Base-by-base conservation (phyloP, 2,113 vertebrate species). In the Phocoena phocoena region DNA sequence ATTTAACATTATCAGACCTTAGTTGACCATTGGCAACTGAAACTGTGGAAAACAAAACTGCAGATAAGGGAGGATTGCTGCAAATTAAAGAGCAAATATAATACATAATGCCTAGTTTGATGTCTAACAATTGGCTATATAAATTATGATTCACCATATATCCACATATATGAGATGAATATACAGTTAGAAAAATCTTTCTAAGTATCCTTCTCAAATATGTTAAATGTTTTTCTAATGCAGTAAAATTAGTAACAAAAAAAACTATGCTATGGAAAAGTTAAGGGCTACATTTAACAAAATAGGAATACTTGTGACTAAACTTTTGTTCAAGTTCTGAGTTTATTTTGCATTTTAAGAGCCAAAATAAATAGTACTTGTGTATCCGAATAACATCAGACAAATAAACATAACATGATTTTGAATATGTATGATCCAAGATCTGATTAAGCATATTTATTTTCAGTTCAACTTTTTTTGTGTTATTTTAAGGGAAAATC, bases 231-330 rank as follows among this genome's bases (percentile, higher is more conserved):
- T 83, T 93, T 83, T 6, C 47, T 60, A 33, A 41, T 44, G 6
- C 5, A 25, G 25, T 81, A 77, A 63, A 55, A 81, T 73, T 55
- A 31, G 17, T 62, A 92, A 74, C 41, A 18, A 44, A 71, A 76
- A 74, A 74, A 58, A 2, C 14, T 44, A 85, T 58, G 9, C 6
- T 62, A 41, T 81, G 26, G 21, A 94, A 88, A 95, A 91, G 36
- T 84, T 67, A 97, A 97, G 15, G 18, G n/a, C 14, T 44, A 33
- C 8, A 82, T n/a, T 93, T 67, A 88, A 96, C 18, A 80, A 74
- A 91, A 23, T 74, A 71, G 50, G 8, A 65, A 65, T 50, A n/a
- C 8, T 26, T 67, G 6, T 60, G n/a, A 50, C 53, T 67, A 47
- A 67, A 53, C 25, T 88, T 60, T 76, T 85, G 79, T 85, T 67